Evolutionary conservation across 2,113 vertebrate genomes (phyloP).

Genomic region (Petroica traversi): DNA sequence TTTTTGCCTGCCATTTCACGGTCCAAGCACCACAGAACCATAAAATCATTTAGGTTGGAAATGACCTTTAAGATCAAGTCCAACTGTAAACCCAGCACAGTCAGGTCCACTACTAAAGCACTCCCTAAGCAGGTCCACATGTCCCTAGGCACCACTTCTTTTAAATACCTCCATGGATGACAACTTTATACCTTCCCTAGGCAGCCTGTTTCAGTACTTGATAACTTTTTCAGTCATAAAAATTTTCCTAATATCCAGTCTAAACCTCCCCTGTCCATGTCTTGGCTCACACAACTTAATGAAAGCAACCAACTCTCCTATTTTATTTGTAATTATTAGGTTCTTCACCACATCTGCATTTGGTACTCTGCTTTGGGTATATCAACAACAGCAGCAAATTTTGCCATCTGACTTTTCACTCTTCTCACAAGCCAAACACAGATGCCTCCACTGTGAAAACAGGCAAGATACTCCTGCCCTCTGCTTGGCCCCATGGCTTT

Average conservation of each 20-base stretch:
- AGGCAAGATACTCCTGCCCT: not conserved
- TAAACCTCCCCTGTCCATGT: not conserved
- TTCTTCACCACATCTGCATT: not conserved
- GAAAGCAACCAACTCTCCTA: rapidly evolving
- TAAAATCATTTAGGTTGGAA: not conserved
- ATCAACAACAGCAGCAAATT: not conserved
- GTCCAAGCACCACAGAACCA: not conserved
- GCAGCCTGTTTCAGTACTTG: not conserved
- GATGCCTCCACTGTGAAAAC: not conserved
- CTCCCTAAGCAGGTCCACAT: not conserved
- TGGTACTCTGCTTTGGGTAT: not conserved
- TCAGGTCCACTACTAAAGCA: not conserved
- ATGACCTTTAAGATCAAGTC: not conserved
- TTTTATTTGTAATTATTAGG: not conserved
- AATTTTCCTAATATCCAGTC: not conserved
- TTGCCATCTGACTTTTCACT: not conserved
- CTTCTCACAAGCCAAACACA: not conserved
- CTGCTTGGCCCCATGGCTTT: not conserved
- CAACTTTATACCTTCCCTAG: not conserved
- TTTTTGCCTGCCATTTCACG: not conserved
- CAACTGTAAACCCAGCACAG: not conserved
- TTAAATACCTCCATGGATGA: not conserved
- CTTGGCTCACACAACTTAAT: not conserved
- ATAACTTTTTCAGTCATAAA: not conserved
- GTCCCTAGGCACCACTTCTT: not conserved